These are phyloP conservation scores for Ericerus pela DNA, from an alignment of 1,140 invertebrate genomes.

Conservation along the genomic window DNA sequence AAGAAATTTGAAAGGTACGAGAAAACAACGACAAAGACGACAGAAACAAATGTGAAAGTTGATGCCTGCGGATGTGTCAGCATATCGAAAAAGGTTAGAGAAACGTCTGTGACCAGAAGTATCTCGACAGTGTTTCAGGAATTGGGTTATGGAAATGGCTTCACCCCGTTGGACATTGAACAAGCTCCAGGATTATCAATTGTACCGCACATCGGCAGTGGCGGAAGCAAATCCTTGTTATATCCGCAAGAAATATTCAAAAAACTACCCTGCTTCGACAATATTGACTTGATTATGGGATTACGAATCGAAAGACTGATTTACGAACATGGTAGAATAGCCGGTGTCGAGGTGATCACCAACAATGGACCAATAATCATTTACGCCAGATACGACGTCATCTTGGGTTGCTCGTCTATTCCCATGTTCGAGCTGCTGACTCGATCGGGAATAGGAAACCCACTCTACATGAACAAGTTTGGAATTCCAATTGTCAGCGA, in stretches of 20 bases:
- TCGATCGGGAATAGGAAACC: neutral
- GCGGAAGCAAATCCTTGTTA: too few species aligned
- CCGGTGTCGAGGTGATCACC: neutral
- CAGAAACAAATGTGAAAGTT: too few species aligned
- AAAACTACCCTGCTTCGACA: too few species aligned
- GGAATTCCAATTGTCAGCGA: neutral
- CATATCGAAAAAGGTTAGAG: too few species aligned
- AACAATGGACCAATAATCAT: neutral
- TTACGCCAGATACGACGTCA: neutral
- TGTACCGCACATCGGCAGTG: too few species aligned
- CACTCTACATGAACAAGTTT: neutral
- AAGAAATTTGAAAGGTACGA: neutral
- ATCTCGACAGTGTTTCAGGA: neutral
- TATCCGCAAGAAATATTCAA: too few species aligned
- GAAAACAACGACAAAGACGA: too few species aligned
- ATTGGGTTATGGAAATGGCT: neutral
- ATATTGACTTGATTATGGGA: neutral
- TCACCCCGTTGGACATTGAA: neutral
- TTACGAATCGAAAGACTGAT: neutral
- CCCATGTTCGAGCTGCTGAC: neutral
- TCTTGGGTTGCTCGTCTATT: neutral
- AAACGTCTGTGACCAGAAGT: neutral
- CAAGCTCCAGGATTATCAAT: too few species aligned
- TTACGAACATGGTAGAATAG: neutral
- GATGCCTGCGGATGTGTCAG: too few species aligned